These are phyloP conservation scores for Cataglyphis hispanica DNA, from an alignment of 1,140 invertebrate genomes.

Conservation along the genomic window DNA sequence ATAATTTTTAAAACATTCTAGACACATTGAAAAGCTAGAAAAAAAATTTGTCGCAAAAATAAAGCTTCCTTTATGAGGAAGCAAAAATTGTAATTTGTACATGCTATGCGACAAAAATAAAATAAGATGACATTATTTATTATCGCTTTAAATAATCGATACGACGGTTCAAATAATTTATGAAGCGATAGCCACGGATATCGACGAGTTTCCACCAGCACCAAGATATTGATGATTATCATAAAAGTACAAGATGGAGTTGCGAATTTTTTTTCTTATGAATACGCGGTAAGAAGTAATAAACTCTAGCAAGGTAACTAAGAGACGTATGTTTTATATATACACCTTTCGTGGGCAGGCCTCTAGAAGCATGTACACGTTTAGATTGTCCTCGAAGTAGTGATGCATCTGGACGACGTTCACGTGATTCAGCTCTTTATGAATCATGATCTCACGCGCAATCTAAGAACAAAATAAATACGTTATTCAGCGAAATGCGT, in stretches of 20 bases:
- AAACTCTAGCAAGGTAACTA: constrained; percentile 9
- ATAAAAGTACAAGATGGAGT: constrained; percentile 28
- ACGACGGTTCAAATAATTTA: not conserved
- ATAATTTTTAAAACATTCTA: too few species aligned
- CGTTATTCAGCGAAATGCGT: not conserved
- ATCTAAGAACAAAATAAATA: constrained; percentile 76
- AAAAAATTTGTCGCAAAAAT: too few species aligned
- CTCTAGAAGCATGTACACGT: constrained; percentile 92
- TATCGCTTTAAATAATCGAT: not conserved
- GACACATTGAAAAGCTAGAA: too few species aligned
- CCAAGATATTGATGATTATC: not conserved
- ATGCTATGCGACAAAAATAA: not conserved
- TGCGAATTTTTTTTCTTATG: constrained; percentile 62
- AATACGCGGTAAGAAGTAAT: constrained; percentile 37
- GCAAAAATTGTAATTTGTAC: not conserved
- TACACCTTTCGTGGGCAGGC: constrained; percentile 90
- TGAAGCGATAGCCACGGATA: not conserved
- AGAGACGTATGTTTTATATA: not conserved
- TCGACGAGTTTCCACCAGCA: not conserved
- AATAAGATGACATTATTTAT: not conserved
- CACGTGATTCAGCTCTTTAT: constrained; percentile 89
- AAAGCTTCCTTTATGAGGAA: too few species aligned
- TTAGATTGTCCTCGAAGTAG: constrained; percentile 91
- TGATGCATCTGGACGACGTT: constrained; percentile 91
- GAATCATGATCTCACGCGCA: constrained; percentile 91